Percentiles rank a stretch among this genome's conserved stretches.
Conservation (phyloP, 2,113 vertebrate species). For the Damaliscus lunatus region DNA sequence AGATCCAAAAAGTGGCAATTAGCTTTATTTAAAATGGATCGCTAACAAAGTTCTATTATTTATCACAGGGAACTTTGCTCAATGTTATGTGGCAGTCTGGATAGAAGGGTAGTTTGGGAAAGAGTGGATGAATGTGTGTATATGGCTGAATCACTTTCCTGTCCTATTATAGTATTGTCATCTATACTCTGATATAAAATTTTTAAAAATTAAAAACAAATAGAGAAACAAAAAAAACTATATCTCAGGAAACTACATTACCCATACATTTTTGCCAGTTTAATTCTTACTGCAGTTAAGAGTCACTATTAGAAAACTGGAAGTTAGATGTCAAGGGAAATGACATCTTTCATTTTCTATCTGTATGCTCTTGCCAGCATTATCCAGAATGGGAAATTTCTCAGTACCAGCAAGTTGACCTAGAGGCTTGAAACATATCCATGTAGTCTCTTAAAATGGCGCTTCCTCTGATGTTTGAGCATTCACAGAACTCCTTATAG, state of each 20-base stretch:
- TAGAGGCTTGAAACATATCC: not conserved
- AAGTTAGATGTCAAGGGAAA: not conserved
- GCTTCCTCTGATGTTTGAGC: not conserved
- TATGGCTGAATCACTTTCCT: not conserved
- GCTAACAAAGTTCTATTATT: not conserved
- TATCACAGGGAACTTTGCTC: not conserved
- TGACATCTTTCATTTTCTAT: not conserved
- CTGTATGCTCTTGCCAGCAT: accelerated
- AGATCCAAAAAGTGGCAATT: not conserved
- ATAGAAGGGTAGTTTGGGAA: not conserved
- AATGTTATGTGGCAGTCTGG: not conserved
- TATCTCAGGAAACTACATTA: not conserved
- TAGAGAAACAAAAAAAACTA: not conserved
- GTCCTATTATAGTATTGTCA: not conserved
- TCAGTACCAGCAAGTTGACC: not conserved
- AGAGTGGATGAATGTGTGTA: not conserved
- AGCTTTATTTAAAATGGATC: not conserved
- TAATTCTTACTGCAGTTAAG: not conserved
- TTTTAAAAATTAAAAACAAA: not conserved
- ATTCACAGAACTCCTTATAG: not conserved
- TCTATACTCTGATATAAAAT: not conserved
- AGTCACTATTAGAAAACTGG: not conserved
- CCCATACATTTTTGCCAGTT: not conserved
- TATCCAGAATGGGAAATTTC: not conserved
- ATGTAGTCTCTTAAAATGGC: not conserved